phyloP scores from a whole-genome alignment of 2,113 vertebrate genomes.

The Eulacestoma nigropectus region DNA sequence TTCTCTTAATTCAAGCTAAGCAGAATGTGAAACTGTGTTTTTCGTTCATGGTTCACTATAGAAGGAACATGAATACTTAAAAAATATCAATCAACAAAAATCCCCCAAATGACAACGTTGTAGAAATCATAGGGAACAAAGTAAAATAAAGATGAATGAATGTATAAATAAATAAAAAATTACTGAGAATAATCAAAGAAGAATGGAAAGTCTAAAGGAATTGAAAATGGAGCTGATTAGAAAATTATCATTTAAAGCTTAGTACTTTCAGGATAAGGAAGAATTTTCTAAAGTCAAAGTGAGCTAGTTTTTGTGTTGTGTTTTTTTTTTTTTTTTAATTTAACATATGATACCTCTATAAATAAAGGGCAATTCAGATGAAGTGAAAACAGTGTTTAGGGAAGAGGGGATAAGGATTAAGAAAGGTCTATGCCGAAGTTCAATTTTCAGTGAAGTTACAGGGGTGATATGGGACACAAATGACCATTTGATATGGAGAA shows the following conservation, averaged over 20 bases:
- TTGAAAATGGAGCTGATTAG: neutral
- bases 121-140: neutral
- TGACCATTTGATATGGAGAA: neutral
- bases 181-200: neutral
- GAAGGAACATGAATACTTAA: neutral
- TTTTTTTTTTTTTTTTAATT: neutral
- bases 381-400: neutral
- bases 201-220: neutral
- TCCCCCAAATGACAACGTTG: accelerated
- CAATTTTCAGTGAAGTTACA: neutral
- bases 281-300: neutral
- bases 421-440: neutral
- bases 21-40: neutral
- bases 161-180: neutral
- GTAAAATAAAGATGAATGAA: neutral
- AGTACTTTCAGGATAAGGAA: neutral
- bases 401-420: neutral
- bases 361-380: neutral
- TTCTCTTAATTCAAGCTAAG: neutral
- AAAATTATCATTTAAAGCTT: neutral
- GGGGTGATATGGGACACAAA: neutral
- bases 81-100: neutral
- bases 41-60: neutral
- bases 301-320: neutral
- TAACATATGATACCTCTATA: neutral